A percentile compares a stretch with the other conserved stretches of the same genome.
Evolutionary conservation across 2,888 invertebrate species (phyloP).

Genomic region (Cheilosia grossa): DNA sequence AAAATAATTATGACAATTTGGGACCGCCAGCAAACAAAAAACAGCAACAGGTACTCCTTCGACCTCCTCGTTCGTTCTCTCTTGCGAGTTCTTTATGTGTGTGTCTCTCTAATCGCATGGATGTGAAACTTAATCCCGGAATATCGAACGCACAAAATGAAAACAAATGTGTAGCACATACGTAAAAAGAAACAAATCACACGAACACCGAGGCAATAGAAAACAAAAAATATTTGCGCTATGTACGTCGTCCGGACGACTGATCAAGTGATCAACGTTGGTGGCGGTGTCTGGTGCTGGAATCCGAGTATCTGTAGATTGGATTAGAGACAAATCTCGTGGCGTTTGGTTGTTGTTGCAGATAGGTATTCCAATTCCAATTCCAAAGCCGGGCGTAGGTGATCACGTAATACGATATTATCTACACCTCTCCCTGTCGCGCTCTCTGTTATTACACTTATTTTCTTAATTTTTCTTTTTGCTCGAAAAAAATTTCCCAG

Average conservation of each 20-base stretch:
- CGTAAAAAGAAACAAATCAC: slow-evolving; percentile 39
- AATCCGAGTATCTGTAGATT: slow-evolving; percentile 52
- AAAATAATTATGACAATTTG: slow-evolving; percentile 71
- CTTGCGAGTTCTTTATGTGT: not conserved
- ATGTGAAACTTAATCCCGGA: slow-evolving; percentile 62
- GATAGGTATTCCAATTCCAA: slow-evolving; percentile 56
- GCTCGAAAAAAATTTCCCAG: slow-evolving; percentile 14
- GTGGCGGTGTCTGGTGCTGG: slow-evolving; percentile 37
- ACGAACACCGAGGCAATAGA: slow-evolving; percentile 54
- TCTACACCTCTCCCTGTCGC: slow-evolving; percentile 29
- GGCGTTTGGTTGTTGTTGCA: slow-evolving; percentile 47
- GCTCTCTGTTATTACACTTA: slow-evolving; percentile 34
- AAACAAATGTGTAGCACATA: slow-evolving; percentile 32
- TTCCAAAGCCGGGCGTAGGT: slow-evolving; percentile 72
- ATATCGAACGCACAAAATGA: slow-evolving; percentile 48
- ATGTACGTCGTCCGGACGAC: slow-evolving; percentile 64
- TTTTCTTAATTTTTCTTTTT: slow-evolving; percentile 24
- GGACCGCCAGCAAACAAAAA: slow-evolving; percentile 50
- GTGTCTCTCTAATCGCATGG: slow-evolving; percentile 56
- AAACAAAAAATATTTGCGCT: slow-evolving; percentile 72
- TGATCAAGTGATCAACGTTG: slow-evolving; percentile 53
- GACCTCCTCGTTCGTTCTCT: slow-evolving; percentile 14
- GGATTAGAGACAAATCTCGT: slow-evolving; percentile 54
- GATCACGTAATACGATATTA: slow-evolving; percentile 71
- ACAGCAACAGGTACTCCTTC: slow-evolving; percentile 62